Conservation (phyloP, 2,797 vertebrate genomes). For the Ara ararauna region DNA sequence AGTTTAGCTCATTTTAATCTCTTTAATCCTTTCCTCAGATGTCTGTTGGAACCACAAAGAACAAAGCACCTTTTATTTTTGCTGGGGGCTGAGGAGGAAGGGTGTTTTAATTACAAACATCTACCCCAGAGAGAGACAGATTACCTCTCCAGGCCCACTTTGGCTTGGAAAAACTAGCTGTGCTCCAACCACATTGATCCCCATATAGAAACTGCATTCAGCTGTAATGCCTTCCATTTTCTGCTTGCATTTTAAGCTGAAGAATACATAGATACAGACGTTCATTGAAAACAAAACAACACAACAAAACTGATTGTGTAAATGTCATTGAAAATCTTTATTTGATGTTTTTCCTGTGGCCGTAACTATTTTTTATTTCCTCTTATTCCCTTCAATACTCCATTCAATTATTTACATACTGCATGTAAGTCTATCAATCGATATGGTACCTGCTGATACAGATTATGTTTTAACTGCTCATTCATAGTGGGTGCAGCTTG, state of each 20-base stretch:
- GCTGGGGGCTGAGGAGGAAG: background rate
- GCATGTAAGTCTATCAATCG: background rate
- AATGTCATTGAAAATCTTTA: background rate
- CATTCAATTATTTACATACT: background rate
- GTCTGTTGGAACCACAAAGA: background rate
- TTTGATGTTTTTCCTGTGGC: background rate
- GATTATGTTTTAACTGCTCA: background rate
- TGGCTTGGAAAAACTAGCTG: background rate
- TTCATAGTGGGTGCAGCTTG: background rate
- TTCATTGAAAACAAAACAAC: background rate
- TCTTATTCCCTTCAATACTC: background rate
- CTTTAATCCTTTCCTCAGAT: conserved; percentile 10
- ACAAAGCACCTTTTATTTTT: conserved; percentile 20
- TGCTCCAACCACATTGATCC: background rate
- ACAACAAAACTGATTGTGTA: background rate
- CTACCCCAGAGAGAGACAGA: background rate
- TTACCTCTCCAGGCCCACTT: background rate
- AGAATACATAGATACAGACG: background rate
- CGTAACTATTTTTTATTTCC: background rate
- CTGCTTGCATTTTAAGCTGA: background rate
- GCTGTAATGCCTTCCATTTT: background rate
- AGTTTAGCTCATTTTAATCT: conserved; percentile 1
- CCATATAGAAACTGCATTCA: background rate
- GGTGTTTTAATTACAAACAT: background rate
- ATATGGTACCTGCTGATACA: background rate